Percentiles rank a stretch among this genome's conserved stretches.
phyloP scores from a whole-genome alignment of 92 coral and sea anemone species.

The Scolanthus callimorphus region DNA sequence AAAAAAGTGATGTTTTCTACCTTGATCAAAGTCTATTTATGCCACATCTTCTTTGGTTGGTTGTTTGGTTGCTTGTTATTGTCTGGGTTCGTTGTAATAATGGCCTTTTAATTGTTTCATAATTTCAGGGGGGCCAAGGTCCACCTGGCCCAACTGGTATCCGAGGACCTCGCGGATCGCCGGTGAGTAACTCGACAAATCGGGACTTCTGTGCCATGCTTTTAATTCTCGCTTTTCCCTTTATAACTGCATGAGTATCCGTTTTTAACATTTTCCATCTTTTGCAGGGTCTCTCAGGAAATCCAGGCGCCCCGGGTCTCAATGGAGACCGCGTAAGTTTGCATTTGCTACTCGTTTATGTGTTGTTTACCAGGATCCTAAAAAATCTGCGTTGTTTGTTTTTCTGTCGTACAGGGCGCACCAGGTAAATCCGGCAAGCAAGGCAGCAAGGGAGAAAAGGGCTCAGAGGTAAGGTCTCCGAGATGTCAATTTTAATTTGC shows the following conservation, averaged over 20 bases:
- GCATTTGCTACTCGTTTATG: too few species aligned
- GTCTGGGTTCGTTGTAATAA: too few species aligned
- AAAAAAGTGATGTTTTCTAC: too few species aligned
- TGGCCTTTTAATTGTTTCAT: neutral
- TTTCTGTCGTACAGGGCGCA: conserved; percentile 30
- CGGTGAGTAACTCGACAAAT: conserved; percentile 17
- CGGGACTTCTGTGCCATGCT: too few species aligned
- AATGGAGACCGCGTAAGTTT: conserved; percentile 61
- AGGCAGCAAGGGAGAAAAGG: conserved; percentile 61
- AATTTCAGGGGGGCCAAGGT: conserved; percentile 53
- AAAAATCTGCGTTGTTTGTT: too few species aligned
- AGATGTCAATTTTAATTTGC: too few species aligned
- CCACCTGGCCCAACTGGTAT: conserved; percentile 50
- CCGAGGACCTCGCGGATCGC: conserved; percentile 56
- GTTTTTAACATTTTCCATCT: neutral
- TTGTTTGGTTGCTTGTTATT: too few species aligned
- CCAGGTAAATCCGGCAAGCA: conserved; percentile 37
- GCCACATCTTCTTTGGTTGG: too few species aligned
- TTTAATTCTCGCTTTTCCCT: neutral
- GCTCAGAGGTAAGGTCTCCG: conserved; percentile 46
- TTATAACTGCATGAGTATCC: neutral
- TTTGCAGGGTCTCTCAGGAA: conserved; percentile 26
- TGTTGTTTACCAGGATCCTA: too few species aligned
- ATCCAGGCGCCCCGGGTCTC: conserved; percentile 46
- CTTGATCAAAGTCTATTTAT: too few species aligned